phyloP scores from a whole-genome alignment of 2,797 vertebrate genomes.

The Sarcophilus harrisii region DNA sequence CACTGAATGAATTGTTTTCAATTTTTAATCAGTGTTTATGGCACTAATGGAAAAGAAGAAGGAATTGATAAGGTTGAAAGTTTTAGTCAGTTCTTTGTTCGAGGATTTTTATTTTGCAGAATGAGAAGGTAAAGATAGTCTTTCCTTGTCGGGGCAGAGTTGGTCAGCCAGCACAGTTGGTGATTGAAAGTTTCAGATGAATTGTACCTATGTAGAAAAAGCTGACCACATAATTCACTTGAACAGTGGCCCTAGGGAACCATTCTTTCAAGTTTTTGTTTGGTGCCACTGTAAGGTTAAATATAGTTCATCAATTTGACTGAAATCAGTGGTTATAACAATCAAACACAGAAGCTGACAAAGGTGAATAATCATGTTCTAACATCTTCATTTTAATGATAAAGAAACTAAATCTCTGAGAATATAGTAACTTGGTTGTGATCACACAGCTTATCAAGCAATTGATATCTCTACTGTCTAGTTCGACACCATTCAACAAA shows the following conservation, averaged over 20 bases:
- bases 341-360: neutral
- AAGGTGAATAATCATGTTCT: neutral
- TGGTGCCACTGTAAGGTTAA: neutral
- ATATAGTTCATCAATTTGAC: neutral
- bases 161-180: neutral
- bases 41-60: slow-evolving; percentile 39
- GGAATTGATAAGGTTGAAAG: neutral
- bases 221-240: neutral
- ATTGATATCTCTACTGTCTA: neutral
- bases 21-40: slow-evolving; percentile 1
- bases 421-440: neutral
- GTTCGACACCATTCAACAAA: neutral
- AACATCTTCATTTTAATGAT: neutral
- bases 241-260: neutral
- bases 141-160: neutral
- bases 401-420: neutral
- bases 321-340: neutral
- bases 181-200: neutral
- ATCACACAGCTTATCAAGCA: neutral
- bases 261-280: neutral
- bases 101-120: neutral
- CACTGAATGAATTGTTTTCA: neutral
- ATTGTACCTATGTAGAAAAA: slow-evolving; percentile 10
- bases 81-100: slow-evolving; percentile 37
- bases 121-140: neutral